These are phyloP conservation scores for Gymnobelideus leadbeateri DNA, from an alignment of 2,113 vertebrate species.

Conservation along the genomic window DNA sequence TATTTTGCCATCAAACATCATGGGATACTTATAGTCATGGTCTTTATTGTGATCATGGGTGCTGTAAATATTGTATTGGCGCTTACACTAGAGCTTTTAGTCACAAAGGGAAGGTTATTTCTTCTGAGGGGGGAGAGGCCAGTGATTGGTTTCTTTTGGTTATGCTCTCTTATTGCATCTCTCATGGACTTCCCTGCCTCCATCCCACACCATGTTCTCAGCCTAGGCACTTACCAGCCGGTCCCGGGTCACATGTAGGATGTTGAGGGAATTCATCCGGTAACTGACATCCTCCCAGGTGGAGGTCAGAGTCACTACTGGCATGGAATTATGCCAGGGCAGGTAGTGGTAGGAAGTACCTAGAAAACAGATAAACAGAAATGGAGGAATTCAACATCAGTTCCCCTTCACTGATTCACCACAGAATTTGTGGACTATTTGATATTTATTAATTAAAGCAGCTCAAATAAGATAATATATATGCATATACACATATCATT, in stretches of 20 bases:
- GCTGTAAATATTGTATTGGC: too few species aligned
- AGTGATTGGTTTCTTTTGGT: background rate
- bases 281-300: constrained; percentile 82
- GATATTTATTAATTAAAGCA: background rate
- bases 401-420: background rate
- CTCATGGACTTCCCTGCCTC: background rate
- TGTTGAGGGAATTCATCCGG: constrained; percentile 79
- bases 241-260: constrained; percentile 65
- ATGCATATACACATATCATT: background rate
- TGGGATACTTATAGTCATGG: too few species aligned
- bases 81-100: background rate
- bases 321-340: constrained; percentile 85
- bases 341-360: constrained; percentile 83
- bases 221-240: constrained; percentile 81
- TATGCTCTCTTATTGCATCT: background rate
- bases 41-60: too few species aligned
- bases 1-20: too few species aligned
- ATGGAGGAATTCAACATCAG: background rate
- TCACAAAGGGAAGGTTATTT: background rate
- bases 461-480: background rate
- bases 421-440: background rate
- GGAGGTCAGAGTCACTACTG: constrained; percentile 80
- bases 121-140: background rate
- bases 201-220: background rate
- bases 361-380: constrained; percentile 55